Base-by-base conservation (phyloP, 30 jellyfish, hydroid and myxozoan species). In the Catostylus mosaicus region DNA sequence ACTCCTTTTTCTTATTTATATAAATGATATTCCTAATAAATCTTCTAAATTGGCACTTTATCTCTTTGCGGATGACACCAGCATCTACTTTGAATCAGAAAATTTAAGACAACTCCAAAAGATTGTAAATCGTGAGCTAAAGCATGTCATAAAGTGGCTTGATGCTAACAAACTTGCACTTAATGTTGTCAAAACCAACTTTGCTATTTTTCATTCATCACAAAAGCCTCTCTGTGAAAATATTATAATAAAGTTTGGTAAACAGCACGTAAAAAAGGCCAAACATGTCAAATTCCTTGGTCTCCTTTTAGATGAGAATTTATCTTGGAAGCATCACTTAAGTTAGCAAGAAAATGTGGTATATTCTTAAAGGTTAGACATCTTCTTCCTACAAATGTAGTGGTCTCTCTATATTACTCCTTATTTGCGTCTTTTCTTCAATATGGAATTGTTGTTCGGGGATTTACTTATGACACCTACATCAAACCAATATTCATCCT, bases 31-130 rank as follows among this genome's bases (percentile, higher is more conserved):
- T n/a, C 71, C 84, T 30, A 74, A 75, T 33, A 63, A 73, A 57
- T 33, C 77, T 19, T 30, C 48, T 8, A 75, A 66, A 32, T 37
- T 66, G 19, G 34, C 80, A 5, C 54, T 77, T 24, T 76, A 54
- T 50, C 89, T 76, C 27, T 87, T 87, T 78, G 96, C 94, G 35
- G 89, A 87, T 77, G 93, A 79, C 46, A 86, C 89, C 50, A 87
- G 69, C 22, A 37, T 77, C 22, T 70, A 76, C 84, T 76, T 9
- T 77, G 85, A 70, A 56, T 75, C 90, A 34, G 47, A 29, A 40
- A 47, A 69, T 62, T 45, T 86, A 23, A 43, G 45, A 10, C 66
- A 61, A 31, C 74, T 86, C 22, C 88, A 85, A 46, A 85, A 67
- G 34, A 59, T 47, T 23, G 93, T 86, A 2, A 86, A 86, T 75